phyloP scores from a whole-genome alignment of 2,888 invertebrate species.

The Zele albiditarsus region DNA sequence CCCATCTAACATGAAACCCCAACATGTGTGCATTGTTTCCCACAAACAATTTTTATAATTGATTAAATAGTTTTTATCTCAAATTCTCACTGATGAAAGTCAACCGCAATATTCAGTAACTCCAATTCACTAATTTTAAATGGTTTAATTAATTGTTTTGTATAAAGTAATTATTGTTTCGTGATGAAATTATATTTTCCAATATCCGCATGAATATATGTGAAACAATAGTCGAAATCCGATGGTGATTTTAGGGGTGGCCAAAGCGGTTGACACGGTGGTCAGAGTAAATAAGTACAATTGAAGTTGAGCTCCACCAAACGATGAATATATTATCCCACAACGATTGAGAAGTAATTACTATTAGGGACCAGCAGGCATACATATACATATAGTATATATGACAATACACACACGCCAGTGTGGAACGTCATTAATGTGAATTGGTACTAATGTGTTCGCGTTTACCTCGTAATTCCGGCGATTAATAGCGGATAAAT shows the following conservation, averaged over 20 bases:
- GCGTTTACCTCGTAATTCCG: constrained; percentile 29
- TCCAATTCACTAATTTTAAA: not conserved
- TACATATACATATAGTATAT: not conserved
- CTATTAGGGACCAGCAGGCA: not conserved
- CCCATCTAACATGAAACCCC: constrained; percentile 42
- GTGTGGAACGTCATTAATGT: constrained; percentile 27
- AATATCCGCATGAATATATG: not conserved
- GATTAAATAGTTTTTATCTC: not conserved
- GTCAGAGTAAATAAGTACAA: not conserved
- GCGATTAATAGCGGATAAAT: constrained; percentile 32
- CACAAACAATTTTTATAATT: constrained; percentile 48
- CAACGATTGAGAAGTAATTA: constrained; percentile 30
- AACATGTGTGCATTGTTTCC: constrained; percentile 59
- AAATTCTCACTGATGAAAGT: not conserved
- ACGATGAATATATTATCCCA: constrained; percentile 17
- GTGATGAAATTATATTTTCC: not conserved
- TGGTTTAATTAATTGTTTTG: not conserved
- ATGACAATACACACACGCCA: not conserved
- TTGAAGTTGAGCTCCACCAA: constrained; percentile 8
- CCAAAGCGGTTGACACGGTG: not conserved
- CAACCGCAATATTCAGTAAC: not conserved
- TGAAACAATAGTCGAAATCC: not conserved
- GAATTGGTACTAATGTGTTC: constrained; percentile 28
- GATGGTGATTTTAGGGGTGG: not conserved
- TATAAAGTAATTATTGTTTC: not conserved